These are phyloP conservation scores for Aleadryas rufinucha DNA, from an alignment of 2,113 vertebrate genomes.

Conservation along the genomic window DNA sequence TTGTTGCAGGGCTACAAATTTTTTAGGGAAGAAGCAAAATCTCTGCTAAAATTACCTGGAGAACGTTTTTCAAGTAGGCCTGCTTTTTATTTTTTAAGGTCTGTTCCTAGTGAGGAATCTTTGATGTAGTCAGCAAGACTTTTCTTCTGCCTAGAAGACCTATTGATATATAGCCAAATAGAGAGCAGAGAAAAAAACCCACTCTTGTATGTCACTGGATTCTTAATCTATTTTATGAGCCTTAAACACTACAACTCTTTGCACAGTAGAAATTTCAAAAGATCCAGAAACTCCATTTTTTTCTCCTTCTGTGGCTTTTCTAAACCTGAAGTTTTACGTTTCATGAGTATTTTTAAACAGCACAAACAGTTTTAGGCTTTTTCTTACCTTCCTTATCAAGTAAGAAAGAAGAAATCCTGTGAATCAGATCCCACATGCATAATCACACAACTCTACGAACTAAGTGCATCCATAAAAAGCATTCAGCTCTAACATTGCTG, in stretches of 20 bases:
- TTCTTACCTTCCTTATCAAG: conserved; percentile 17
- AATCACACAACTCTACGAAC: conserved; percentile 21
- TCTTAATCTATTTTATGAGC: conserved; percentile 48
- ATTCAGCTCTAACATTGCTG: conserved; percentile 29
- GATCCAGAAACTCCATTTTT: neutral
- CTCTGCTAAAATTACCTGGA: neutral
- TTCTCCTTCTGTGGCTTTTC: neutral
- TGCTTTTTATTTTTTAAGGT: neutral
- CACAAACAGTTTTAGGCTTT: neutral
- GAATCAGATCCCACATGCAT: conserved; percentile 55
- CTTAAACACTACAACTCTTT: conserved; percentile 41
- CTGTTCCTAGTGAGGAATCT: neutral
- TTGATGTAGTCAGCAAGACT: conserved; percentile 41
- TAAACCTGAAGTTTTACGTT: conserved; percentile 8
- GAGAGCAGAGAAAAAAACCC: neutral
- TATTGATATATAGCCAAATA: conserved; percentile 26
- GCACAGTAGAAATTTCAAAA: conserved; percentile 20
- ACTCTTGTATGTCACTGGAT: neutral
- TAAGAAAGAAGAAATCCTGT: conserved; percentile 28
- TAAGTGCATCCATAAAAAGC: conserved; percentile 46
- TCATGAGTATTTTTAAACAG: conserved; percentile 19
- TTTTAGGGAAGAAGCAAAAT: neutral
- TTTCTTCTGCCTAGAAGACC: neutral
- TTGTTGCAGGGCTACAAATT: neutral
- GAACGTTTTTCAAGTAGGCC: neutral